Conservation (phyloP, 2,888 invertebrate genomes). For the Trileptium ribeirensis region DNA sequence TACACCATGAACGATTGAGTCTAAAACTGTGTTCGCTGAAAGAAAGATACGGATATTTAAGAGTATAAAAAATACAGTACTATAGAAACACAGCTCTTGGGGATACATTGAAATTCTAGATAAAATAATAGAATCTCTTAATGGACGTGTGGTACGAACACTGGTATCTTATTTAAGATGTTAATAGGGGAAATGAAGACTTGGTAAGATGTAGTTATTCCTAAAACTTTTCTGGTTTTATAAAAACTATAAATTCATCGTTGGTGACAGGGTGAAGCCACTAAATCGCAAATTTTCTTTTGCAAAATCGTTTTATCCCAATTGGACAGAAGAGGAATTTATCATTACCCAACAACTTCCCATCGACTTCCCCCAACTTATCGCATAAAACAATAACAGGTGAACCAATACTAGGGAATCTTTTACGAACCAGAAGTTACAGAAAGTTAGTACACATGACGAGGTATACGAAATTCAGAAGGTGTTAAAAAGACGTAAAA, state of each 20-base stretch:
- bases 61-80: background rate
- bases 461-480: background rate
- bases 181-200: background rate
- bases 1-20: background rate
- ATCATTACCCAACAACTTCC: background rate
- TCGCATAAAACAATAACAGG: background rate
- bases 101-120: background rate
- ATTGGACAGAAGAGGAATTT: background rate
- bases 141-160: background rate
- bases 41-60: background rate
- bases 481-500: background rate
- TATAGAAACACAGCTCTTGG: background rate
- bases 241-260: background rate
- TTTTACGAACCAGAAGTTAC: constrained; percentile 1
- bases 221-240: background rate
- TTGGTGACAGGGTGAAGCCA: background rate
- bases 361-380: background rate
- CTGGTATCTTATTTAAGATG: background rate
- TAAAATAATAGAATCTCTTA: background rate
- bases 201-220: background rate
- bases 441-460: background rate
- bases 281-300: background rate
- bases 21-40: background rate
- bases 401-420: background rate
- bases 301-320: background rate